Evolutionary conservation across 2,797 vertebrate species (phyloP).

Genomic region (Sebastes miniatus): DNA sequence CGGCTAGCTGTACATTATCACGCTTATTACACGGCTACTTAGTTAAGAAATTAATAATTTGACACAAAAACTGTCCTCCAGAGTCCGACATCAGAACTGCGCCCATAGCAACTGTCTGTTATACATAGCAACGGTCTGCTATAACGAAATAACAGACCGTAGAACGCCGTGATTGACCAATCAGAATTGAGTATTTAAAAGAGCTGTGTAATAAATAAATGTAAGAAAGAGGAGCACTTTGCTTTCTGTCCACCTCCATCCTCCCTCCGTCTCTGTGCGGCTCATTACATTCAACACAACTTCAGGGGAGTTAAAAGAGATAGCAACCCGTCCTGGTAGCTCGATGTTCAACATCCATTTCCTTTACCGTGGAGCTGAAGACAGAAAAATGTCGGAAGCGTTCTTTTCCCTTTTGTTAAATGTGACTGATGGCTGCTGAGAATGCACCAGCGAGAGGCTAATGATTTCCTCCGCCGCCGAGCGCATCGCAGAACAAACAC

Average conservation of each 20-base stretch:
- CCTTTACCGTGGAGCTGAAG: neutral
- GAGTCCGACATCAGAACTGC: too few species aligned
- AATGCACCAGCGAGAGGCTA: neutral
- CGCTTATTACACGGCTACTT: too few species aligned
- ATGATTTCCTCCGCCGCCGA: conserved; percentile 19
- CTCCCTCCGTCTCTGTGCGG: neutral
- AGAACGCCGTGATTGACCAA: too few species aligned
- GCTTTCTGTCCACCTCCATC: neutral
- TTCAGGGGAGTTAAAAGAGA: neutral
- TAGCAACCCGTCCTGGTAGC: neutral
- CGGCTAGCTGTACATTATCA: too few species aligned
- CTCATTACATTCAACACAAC: neutral
- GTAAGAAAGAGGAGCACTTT: neutral
- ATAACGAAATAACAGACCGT: too few species aligned
- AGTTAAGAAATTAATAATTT: too few species aligned
- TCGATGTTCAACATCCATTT: neutral
- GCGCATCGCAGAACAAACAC: conserved; percentile 32
- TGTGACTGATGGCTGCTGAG: neutral
- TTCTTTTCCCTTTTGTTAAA: neutral
- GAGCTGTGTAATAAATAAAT: neutral
- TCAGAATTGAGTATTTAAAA: too few species aligned
- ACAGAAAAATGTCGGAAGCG: neutral
- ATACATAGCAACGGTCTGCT: too few species aligned
- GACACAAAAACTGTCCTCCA: too few species aligned
- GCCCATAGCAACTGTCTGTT: too few species aligned